Evolutionary conservation across 2,113 vertebrate genomes (phyloP).

Genomic region (Leuciscus idus): DNA sequence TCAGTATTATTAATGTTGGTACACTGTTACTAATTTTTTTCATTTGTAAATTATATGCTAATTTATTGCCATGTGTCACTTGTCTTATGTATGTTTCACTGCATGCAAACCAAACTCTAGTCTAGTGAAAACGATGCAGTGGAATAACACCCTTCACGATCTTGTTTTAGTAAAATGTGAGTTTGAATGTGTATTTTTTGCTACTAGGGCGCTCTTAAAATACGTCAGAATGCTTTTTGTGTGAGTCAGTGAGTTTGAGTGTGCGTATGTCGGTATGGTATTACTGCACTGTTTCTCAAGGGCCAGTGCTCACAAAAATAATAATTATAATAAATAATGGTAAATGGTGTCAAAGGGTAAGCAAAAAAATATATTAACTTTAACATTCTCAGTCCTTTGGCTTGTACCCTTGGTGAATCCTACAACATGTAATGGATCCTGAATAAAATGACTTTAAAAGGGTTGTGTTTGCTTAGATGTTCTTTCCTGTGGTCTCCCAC

Average conservation of each 20-base stretch:
- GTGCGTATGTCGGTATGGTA: slow-evolving; percentile 32
- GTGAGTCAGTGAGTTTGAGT: slow-evolving; percentile 33
- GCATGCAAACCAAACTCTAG: slow-evolving; percentile 87
- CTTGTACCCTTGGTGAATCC: slow-evolving; percentile 54
- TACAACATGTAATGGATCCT: slow-evolving; percentile 50
- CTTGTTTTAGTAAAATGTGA: slow-evolving; percentile 85
- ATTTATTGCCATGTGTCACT: slow-evolving; percentile 98
- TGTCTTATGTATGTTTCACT: slow-evolving; percentile 88
- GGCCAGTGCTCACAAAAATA: slow-evolving; percentile 31
- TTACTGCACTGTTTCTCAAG: slow-evolving; percentile 32
- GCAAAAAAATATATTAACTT: slow-evolving; percentile 34
- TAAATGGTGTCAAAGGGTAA: slow-evolving; percentile 37
- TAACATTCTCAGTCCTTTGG: slow-evolving; percentile 47
- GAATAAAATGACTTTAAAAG: slow-evolving; percentile 56
- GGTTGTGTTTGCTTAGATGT: slow-evolving; percentile 14
- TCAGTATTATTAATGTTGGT: slow-evolving; percentile 99
- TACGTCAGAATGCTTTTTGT: slow-evolving; percentile 24
- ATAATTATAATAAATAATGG: slow-evolving; percentile 5
- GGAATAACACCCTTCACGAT: slow-evolving; percentile 83
- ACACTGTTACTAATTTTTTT: slow-evolving; percentile 94
- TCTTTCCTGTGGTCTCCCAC: slow-evolving; percentile 50
- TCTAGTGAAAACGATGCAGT: slow-evolving; percentile 83
- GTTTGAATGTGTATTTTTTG: slow-evolving; percentile 61
- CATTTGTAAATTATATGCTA: slow-evolving; percentile 99
- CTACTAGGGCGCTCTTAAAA: neutral